phyloP scores from a whole-genome alignment of 2,797 vertebrate species.

The Aplochiton taeniatus region DNA sequence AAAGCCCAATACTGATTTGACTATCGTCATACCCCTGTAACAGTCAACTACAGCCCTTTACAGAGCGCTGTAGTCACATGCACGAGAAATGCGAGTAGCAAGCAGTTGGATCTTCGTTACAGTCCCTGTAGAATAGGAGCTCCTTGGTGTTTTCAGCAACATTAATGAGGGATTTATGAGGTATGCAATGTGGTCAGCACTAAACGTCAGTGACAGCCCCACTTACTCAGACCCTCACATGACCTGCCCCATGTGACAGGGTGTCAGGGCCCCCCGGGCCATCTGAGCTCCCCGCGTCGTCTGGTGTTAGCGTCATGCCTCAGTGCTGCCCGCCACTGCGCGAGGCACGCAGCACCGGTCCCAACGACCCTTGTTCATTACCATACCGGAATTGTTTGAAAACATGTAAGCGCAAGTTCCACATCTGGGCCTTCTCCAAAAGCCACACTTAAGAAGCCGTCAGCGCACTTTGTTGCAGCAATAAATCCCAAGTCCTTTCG shows the following conservation, averaged over 20 bases:
- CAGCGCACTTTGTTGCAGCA: no score
- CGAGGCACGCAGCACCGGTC: constrained; percentile 51
- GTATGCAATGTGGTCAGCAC: constrained; percentile 59
- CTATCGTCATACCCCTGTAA: no score
- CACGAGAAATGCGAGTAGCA: no score
- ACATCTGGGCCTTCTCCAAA: no score
- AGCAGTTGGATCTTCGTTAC: background rate
- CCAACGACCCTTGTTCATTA: constrained; percentile 49
- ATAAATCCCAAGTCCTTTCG: no score
- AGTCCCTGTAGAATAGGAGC: background rate
- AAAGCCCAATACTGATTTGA: no score
- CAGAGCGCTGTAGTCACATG: no score
- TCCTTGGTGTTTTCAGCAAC: constrained; percentile 17
- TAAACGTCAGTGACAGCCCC: constrained; percentile 67
- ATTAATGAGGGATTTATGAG: constrained; percentile 58
- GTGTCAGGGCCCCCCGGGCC: constrained; percentile 64
- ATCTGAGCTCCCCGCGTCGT: constrained; percentile 63
- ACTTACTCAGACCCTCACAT: constrained; percentile 62
- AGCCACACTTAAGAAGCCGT: no score
- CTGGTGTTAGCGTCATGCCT: constrained; percentile 69
- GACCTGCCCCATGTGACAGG: constrained; percentile 48
- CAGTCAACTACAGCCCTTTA: no score
- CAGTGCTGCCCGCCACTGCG: constrained; percentile 65
- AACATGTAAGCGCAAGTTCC: background rate
- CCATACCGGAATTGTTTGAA: constrained; percentile 9